Evolutionary conservation across 2,888 invertebrate genomes (phyloP), one percentile per base, ranked within the genome.

Genomic region (Mythimna pallens): DNA sequence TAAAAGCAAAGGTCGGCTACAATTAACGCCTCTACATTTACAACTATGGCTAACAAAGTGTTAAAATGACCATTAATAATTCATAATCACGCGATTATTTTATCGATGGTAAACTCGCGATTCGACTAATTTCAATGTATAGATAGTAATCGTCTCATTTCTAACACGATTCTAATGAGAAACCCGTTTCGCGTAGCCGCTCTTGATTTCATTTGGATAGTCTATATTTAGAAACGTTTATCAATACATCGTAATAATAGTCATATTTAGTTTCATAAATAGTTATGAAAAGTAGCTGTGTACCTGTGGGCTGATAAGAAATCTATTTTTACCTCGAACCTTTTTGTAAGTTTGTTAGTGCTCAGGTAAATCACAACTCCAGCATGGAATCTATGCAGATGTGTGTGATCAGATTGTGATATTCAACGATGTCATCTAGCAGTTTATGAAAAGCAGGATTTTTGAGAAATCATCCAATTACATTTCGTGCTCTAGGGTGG

Each of bases 201-300:
- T 89, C 86, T 90, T 88, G 89, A 85, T 90, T 91, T 90, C 88
- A 87, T 89, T 89, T 87, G 86, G 82, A 87, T 89, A 84, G 80
- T 79, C 79, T 81, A 83, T 87, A 78, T 85, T 81, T 82, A 85
- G 83, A 80, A 76, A 72, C 76, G 74, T 81, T 74, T 82, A 81
- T 84, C 76, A 69, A 78, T 73, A 74, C 34, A 80, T 78, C 73
- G 76, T 81, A 79, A 85, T 80, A 63, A 85, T 80, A 63, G 70
- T 66, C 72, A 68, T 80, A 80, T 69, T 78, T 55, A 59, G 58
- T 62, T 69, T 36, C 43, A 54, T 73, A 68, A 79, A 76, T 84
- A 57, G 59, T 66, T 70, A 22, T 14, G 9, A 70, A 81, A 76
- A 59, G 47, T 59, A 73, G 12, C 8, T 12, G 54, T 59, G 30